phyloP scores from a whole-genome alignment of 2,113 vertebrate genomes.

The Haliaeetus leucogaster region DNA sequence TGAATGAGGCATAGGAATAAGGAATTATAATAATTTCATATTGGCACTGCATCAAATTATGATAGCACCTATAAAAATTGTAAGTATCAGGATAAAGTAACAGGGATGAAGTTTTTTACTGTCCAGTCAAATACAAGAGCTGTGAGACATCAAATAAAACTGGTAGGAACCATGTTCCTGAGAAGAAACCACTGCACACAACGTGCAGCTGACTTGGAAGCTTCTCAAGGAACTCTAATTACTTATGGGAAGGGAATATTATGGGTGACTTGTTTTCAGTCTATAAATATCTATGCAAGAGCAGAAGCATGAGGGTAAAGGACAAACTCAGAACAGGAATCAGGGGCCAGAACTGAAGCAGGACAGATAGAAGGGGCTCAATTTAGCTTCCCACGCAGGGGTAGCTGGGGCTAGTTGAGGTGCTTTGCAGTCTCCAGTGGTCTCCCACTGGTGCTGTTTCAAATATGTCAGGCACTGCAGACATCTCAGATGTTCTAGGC shows the following conservation, averaged over 20 bases:
- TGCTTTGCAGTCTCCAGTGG: neutral
- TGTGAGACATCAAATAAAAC: neutral
- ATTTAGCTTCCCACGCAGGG: neutral
- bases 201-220: neutral
- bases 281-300: neutral
- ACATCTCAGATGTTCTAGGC: neutral
- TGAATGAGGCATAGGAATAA: neutral
- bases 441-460: neutral
- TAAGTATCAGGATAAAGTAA: neutral
- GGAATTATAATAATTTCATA: neutral
- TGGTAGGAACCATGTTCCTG: neutral
- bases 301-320: neutral
- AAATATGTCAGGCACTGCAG: neutral
- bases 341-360: neutral
- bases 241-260: neutral
- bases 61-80: neutral
- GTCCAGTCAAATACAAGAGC: neutral
- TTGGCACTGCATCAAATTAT: neutral
- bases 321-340: neutral
- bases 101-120: neutral
- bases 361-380: neutral
- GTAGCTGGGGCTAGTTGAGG: neutral
- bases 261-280: neutral
- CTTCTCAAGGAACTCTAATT: neutral
- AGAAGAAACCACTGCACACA: neutral